These are phyloP conservation scores for Ptychadena robeensis DNA, from an alignment of 2,797 vertebrate genomes.

Conservation along the genomic window DNA sequence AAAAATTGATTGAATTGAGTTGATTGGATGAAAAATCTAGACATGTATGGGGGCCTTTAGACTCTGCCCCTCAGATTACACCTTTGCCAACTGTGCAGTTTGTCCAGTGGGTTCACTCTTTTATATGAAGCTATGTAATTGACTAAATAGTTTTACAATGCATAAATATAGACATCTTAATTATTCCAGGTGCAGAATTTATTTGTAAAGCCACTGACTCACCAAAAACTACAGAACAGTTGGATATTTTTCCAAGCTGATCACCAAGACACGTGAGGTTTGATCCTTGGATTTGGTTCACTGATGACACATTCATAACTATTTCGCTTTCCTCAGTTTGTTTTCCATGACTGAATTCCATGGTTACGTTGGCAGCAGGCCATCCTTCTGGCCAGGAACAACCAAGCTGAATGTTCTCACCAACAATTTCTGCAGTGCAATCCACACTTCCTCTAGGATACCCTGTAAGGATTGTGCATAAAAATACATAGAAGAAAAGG, in stretches of 20 bases:
- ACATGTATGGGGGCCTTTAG: no score
- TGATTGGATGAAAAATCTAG: no score
- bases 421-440: not conserved
- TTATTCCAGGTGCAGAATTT: no score
- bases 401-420: not conserved
- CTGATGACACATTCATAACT: not conserved
- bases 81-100: no score
- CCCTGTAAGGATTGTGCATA: constrained; percentile 40
- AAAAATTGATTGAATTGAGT: no score
- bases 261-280: constrained; percentile 5
- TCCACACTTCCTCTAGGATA: not conserved
- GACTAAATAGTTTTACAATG: no score
- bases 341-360: not conserved
- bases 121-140: no score
- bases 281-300: not conserved
- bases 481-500: no score
- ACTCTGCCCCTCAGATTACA: no score
- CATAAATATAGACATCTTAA: no score
- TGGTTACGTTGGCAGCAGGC: constrained; percentile 31
- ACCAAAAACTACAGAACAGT: not conserved
- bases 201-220: not conserved
- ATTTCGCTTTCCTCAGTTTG: not conserved
- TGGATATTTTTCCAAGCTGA: not conserved
- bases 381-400: constrained; percentile 38
- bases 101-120: no score